Percentiles rank a stretch among this genome's conserved stretches.
These are phyloP conservation scores for Taxidea taxus DNA, from an alignment of 2,113 vertebrate genomes.

Conservation along the genomic window DNA sequence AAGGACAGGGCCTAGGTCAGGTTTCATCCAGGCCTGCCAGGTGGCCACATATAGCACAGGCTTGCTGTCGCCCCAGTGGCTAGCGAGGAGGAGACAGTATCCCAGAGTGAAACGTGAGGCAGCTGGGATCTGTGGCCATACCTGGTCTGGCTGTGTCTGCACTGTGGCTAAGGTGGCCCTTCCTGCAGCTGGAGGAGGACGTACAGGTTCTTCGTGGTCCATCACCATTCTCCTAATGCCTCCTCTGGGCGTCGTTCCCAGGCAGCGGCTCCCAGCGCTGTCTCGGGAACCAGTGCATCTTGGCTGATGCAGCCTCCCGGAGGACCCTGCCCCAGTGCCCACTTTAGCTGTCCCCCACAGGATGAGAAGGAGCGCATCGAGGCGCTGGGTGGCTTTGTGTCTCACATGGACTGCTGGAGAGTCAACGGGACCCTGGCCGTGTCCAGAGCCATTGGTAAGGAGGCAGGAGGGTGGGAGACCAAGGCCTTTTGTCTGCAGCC, in stretches of 20 bases:
- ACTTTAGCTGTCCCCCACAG: constrained; percentile 77
- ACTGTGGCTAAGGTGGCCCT: background rate
- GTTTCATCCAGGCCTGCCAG: background rate
- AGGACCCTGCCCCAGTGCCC: background rate
- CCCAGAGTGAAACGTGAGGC: background rate
- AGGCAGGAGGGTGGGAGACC: accelerated
- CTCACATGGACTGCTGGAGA: constrained; percentile 95
- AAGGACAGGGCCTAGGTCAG: background rate
- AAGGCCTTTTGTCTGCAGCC: background rate
- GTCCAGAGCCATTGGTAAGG: constrained; percentile 96
- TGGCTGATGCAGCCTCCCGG: accelerated
- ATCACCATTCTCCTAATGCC: background rate
- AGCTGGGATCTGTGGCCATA: accelerated
- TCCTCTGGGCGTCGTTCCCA: background rate
- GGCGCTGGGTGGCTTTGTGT: constrained; percentile 92
- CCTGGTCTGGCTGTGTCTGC: background rate
- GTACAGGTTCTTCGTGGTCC: accelerated
- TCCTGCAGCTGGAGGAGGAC: too few species aligned
- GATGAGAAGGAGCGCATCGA: constrained; percentile 95
- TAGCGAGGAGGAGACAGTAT: background rate
- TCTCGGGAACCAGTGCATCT: background rate
- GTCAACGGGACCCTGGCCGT: constrained; percentile 99
- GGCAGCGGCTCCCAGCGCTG: background rate
- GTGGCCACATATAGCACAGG: accelerated
- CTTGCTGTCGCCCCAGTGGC: background rate